Evolutionary conservation across 2,888 invertebrate genomes (phyloP), one percentile per base, ranked within the genome.

Genomic region (Seira ritae): DNA sequence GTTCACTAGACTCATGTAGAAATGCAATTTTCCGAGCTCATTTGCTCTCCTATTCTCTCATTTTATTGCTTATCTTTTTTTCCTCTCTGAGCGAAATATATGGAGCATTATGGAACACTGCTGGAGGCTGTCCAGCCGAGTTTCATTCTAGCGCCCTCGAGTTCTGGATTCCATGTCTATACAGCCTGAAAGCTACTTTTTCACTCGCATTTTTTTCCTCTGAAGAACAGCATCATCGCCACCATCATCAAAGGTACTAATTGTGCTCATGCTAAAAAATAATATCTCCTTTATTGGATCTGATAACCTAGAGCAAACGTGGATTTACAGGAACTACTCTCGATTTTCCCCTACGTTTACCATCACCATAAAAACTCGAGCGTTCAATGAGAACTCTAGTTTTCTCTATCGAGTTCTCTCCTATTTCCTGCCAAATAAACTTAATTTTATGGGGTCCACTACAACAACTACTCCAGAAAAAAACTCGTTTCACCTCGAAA

Each of bases 21-120:
- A 80, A 80, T 80, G 80, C 72, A 80, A 73, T 80, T 80, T 80
- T 37, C 67, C 66, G 37, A 73, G 42, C 68, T 60, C 68, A 73
- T 68, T 73, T 67, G 55, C 80, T 50, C 72, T 62, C 70, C 23
- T 70, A 62, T 79, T 67, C 80, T 50, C 72, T 62, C 70, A 50
- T 70, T 70, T 79, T 67, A 72, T 71, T 62, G 55, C 55, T 46
- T 65, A 71, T 79, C 67, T 55, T 70, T 46, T 55, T 55, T 17
- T 31, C 8, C 31, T 31, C 31, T 31, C 15, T 15, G 12, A 8
- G 55, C 6, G 55, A 55, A 55, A 55, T 8, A 55, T 55, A 17
- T 55, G 73, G 20, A 73, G 65, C 3, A 42, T 22, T 37, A 37
- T 24, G 42, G 2, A 31, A 22, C 65, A 20, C 42, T 65, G 73